Percentiles rank a stretch among this genome's conserved stretches.
Evolutionary conservation across 2,888 invertebrate genomes (phyloP).

Genomic region (Cancer borealis): DNA sequence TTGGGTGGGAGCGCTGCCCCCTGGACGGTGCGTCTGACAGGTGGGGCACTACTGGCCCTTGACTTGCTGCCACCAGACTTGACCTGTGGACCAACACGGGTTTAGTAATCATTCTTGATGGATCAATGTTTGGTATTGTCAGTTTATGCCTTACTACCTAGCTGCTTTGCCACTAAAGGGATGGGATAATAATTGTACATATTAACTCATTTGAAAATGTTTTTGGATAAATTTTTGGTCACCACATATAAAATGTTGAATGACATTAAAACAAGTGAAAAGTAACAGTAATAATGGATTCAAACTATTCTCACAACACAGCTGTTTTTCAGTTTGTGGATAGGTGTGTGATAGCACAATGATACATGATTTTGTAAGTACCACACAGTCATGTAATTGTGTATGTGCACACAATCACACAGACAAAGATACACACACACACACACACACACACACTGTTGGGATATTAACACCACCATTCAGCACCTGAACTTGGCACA

Average conservation of each 20-base stretch:
- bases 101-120: background rate
- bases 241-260: background rate
- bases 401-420: background rate
- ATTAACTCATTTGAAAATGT: background rate
- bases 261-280: background rate
- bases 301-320: background rate
- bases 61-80: constrained; percentile 77
- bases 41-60: constrained; percentile 77
- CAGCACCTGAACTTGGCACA: too few species aligned
- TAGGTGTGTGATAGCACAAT: too few species aligned
- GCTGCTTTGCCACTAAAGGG: background rate
- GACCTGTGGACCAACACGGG: constrained; percentile 65
- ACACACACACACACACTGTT: too few species aligned
- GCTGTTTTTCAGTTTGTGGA: too few species aligned
- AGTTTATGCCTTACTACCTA: background rate
- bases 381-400: background rate
- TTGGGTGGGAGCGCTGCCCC: constrained; percentile 74
- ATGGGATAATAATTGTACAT: background rate
- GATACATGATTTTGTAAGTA: too few species aligned
- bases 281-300: background rate
- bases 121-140: background rate
- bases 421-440: too few species aligned
- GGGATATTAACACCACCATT: too few species aligned
- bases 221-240: background rate
- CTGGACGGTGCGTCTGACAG: constrained; percentile 75